Percentiles rank a stretch among this genome's conserved stretches.
Conservation (phyloP, 2,113 vertebrate species). For the Chroicocephalus ridibundus region DNA sequence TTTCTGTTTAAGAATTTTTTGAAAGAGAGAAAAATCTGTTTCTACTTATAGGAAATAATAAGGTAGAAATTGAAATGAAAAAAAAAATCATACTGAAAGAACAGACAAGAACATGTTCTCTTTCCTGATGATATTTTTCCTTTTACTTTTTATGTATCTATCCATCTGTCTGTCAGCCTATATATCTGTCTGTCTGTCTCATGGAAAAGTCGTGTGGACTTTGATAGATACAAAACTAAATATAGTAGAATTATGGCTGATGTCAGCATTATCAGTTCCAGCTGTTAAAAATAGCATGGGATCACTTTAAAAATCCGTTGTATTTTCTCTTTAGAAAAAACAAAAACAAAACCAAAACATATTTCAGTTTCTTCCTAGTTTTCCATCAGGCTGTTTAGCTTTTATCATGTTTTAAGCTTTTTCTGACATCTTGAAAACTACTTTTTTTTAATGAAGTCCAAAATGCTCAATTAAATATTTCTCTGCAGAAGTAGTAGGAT, state of each 20-base stretch:
- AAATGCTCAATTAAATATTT: neutral
- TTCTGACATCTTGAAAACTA: neutral
- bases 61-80: slow-evolving; percentile 5
- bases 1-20: slow-evolving; percentile 69
- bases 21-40: slow-evolving; percentile 56
- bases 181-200: neutral
- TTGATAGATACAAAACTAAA: slow-evolving; percentile 8
- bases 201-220: neutral
- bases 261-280: slow-evolving; percentile 19
- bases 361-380: neutral
- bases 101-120: slow-evolving; percentile 36
- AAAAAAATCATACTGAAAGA: neutral
- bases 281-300: slow-evolving; percentile 21
- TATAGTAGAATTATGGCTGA: neutral
- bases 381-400: neutral
- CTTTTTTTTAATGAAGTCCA: neutral
- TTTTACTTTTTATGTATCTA: slow-evolving; percentile 40
- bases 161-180: slow-evolving; percentile 21
- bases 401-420: neutral
- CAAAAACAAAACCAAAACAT: neutral
- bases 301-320: neutral
- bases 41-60: slow-evolving; percentile 63
- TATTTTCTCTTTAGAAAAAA: neutral
- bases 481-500: neutral
- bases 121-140: slow-evolving; percentile 27